phyloP scores from a whole-genome alignment of 2,113 vertebrate genomes.

The Macquaria australasica region DNA sequence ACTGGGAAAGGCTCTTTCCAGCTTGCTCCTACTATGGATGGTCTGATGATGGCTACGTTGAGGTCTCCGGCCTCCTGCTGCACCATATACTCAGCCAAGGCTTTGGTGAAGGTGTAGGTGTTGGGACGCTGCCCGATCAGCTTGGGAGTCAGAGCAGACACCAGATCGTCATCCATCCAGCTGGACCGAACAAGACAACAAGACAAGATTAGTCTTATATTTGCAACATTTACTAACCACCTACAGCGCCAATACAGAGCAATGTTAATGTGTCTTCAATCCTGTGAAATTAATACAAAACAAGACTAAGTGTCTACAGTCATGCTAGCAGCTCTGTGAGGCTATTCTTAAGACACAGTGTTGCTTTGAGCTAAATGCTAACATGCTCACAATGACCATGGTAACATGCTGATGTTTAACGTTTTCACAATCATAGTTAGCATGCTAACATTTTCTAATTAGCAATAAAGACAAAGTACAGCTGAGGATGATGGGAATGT shows the following conservation, averaged over 20 bases:
- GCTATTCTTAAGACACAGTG: too few species aligned
- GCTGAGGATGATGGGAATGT: too few species aligned
- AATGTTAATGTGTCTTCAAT: not conserved
- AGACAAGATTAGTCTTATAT: not conserved
- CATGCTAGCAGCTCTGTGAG: too few species aligned
- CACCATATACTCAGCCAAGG: slow-evolving; percentile 94
- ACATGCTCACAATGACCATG: too few species aligned
- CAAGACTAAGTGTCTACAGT: not conserved
- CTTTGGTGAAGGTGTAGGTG: slow-evolving; percentile 97
- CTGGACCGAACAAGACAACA: slow-evolving; percentile 69
- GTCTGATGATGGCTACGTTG: slow-evolving; percentile 94
- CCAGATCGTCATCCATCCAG: slow-evolving; percentile 98
- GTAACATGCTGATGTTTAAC: too few species aligned
- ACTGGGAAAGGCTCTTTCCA: slow-evolving; percentile 99
- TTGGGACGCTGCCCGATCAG: slow-evolving; percentile 94
- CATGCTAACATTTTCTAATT: too few species aligned
- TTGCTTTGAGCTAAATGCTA: too few species aligned
- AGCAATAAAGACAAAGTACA: too few species aligned
- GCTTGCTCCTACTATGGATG: slow-evolving; percentile 98
- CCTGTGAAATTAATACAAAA: not conserved
- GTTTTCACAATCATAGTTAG: too few species aligned
- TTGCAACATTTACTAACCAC: not conserved
- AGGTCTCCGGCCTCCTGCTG: slow-evolving; percentile 94
- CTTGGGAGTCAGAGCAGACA: slow-evolving; percentile 94
- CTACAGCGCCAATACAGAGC: not conserved